Base-by-base conservation (phyloP, 1,140 invertebrate genomes). In the Drosophila albomicans region DNA sequence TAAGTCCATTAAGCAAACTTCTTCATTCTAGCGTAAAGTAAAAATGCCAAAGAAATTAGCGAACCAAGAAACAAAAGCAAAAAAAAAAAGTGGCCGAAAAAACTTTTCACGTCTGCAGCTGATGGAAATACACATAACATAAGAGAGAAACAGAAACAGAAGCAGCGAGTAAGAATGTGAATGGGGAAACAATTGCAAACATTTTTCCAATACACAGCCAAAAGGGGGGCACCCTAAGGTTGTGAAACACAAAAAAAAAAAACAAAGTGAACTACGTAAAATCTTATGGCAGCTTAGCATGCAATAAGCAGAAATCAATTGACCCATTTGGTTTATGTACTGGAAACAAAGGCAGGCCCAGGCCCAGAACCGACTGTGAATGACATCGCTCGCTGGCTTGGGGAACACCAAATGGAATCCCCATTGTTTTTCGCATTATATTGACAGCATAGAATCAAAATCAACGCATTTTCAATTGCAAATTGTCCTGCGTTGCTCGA, bases 251-350 rank as follows among this genome's bases (percentile, higher is more conserved):
- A 38, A 38, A 32, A 5, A 16, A 54, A 15, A 65, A 46, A 65
- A 63, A 43, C 8, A 28, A 62, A 46, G 48, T 30, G 68, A 54
- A 72, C 68, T 76, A 72, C 67, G 61, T 84, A 67, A 85, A 85
- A 78, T 85, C 69, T 80, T 76, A 80, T 85, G 78, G 81, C 62
- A 78, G 78, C 82, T 81, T 79, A 79, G 72, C 82, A 86, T 86
- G 82, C 78, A 86, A 84, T 84, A 84, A 86, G 82, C 78, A 81
- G 75, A 81, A 86, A 86, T 85, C 79, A 86, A 86, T 86, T 86
- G 82, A 86, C 82, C 82, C 82, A 86, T 81, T 86, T 86, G 82
- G 71, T 81, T 81, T 81, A 86, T 86, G 82, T 86, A 72, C 81
- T 78, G 82, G 65, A 78, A 85, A 78, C 65, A 73, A 69, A 71